These are phyloP conservation scores for Monodelphis domestica DNA, from an alignment of 2,797 vertebrate genomes.

Conservation along the genomic window DNA sequence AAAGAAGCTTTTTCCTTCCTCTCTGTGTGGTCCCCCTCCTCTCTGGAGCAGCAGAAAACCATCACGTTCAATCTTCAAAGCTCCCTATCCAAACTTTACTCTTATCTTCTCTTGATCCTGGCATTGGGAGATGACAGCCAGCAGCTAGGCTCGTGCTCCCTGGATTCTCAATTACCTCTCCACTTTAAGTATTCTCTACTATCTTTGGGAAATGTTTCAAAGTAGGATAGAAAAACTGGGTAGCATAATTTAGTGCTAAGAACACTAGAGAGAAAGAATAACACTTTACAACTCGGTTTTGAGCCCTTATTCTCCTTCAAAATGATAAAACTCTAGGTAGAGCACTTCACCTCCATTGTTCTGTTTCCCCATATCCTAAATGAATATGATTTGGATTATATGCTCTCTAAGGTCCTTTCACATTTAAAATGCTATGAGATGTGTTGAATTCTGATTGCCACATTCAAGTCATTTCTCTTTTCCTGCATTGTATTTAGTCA, in stretches of 20 bases:
- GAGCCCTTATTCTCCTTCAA: background rate
- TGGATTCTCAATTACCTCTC: background rate
- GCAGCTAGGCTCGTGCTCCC: background rate
- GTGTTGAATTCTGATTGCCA: background rate
- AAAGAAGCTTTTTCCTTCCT: background rate
- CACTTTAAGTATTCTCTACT: background rate
- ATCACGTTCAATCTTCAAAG: background rate
- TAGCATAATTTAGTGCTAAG: background rate
- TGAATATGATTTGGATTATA: background rate
- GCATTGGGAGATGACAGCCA: background rate
- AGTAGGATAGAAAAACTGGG: background rate
- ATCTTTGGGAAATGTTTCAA: background rate
- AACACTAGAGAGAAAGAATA: background rate
- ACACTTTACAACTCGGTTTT: background rate
- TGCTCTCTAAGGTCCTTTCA: background rate
- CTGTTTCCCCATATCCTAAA: background rate
- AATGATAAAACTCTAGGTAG: background rate
- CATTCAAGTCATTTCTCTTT: background rate
- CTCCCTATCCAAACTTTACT: background rate
- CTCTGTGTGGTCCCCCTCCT: background rate
- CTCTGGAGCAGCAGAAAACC: background rate
- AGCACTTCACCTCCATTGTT: background rate
- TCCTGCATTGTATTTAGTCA: background rate
- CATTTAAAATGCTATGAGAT: background rate
- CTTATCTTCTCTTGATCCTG: background rate